A percentile compares a stretch with the other conserved stretches of the same genome.
These are phyloP conservation scores for Ptilorrhoa leucosticta DNA, from an alignment of 2,113 vertebrate genomes.

Conservation along the genomic window DNA sequence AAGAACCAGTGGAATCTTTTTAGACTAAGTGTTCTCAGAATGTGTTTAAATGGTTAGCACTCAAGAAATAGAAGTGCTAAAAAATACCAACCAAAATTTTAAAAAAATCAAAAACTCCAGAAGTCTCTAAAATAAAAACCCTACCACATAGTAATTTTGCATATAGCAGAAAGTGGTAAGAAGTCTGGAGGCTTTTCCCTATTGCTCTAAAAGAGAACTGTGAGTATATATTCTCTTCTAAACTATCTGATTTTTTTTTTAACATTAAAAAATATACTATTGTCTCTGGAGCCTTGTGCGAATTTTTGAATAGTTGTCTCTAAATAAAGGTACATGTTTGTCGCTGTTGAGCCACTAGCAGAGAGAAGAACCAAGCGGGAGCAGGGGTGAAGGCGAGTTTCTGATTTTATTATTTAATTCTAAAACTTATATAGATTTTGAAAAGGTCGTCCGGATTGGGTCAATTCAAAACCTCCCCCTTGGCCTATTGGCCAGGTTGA, in stretches of 20 bases:
- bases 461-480: no score
- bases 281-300: not conserved
- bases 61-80: not conserved
- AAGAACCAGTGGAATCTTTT: conserved; percentile 27
- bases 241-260: not conserved
- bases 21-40: conserved; percentile 15
- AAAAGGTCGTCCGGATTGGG: no score
- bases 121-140: not conserved
- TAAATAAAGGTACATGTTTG: not conserved
- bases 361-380: no score
- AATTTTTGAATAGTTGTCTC: not conserved
- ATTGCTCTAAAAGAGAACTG: not conserved
- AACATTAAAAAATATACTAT: not conserved
- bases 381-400: no score
- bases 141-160: not conserved
- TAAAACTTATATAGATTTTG: no score
- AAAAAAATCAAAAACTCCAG: fast-evolving
- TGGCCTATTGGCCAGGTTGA: no score
- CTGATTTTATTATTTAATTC: no score
- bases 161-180: not conserved
- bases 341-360: no score
- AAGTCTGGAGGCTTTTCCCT: not conserved
- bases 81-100: not conserved
- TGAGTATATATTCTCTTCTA: not conserved
- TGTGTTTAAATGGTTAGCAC: not conserved